Evolutionary conservation across 2,888 invertebrate genomes (phyloP), one percentile per base, ranked within the genome.

Genomic region (Pasiphila rectangulata): DNA sequence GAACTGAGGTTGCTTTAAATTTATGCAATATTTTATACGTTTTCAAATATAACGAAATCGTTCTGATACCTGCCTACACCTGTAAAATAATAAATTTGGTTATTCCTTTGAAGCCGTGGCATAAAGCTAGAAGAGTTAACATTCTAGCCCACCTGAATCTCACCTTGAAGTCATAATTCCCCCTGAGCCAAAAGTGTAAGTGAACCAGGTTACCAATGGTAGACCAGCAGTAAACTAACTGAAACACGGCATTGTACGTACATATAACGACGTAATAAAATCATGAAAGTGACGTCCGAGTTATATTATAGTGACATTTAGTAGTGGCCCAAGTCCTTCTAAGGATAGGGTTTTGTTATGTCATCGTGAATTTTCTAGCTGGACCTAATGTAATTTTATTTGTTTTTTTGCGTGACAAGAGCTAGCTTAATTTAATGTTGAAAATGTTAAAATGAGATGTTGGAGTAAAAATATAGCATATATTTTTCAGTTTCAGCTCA

Each of bases 221-320:
- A 55, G 63, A 52, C 52, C 53, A 59, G 63, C 55, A 67, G 63
- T 74, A 75, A 75, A 74, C 64, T 61, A 46, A 74, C 64, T 61
- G 46, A 49, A 56, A 64, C 65, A 63, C 55, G 64, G 56, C 64
- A 65, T 64, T 60, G 67, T 63, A 51, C 57, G 60, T 57, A 51
- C 57, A 59, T 57, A 64, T 75, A 77, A 82, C 74, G 75, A 71
- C 69, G 47, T 72, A 78, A 74, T 83, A 82, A 82, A 83, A 67
- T 72, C 63, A 64, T 62, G 67, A 69, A 77, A 79, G 71, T 72
- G 80, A 76, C 79, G 67, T 62, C 56, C 59, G 63, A 75, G 70
- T 72, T 67, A 62, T 67, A 64, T 58, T 63, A 64, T 59, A 64
- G 64, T 76, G 82, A 82, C 82, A 72, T 83, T 83, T 79, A 81